phyloP scores from a whole-genome alignment of 2,113 vertebrate genomes.

The Nicator chloris region DNA sequence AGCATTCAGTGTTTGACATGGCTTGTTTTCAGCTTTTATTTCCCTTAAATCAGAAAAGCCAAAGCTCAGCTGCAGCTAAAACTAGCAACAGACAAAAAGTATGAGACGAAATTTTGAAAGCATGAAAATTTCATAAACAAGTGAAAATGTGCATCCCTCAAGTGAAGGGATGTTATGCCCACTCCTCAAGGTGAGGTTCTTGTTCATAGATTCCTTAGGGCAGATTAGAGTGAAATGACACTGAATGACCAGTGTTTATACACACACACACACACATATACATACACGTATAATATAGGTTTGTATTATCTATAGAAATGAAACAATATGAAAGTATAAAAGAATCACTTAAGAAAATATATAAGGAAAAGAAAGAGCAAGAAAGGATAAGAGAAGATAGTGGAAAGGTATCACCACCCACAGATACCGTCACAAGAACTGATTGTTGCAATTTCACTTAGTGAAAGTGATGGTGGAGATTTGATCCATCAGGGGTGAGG shows the following conservation, averaged over 20 bases:
- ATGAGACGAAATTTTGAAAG: not conserved
- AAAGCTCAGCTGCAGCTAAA: not conserved
- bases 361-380: not conserved
- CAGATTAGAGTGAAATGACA: not conserved
- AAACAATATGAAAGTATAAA: not conserved
- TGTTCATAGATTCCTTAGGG: not conserved
- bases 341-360: not conserved
- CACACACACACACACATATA: too few relatives aligned
- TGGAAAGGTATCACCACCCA: not conserved
- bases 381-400: not conserved
- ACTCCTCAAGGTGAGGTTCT: not conserved
- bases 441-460: not conserved
- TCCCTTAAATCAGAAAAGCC: not conserved
- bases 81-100: accelerated
- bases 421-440: not conserved
- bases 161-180: not conserved
- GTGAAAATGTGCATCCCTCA: not conserved
- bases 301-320: not conserved
- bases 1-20: not conserved
- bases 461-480: not conserved
- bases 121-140: not conserved
- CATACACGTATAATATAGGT: not conserved
- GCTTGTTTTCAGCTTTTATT: not conserved
- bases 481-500: not conserved
- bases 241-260: not conserved